These are phyloP conservation scores for Semnornis frantzii DNA, from an alignment of 2,113 vertebrate genomes.

Conservation along the genomic window DNA sequence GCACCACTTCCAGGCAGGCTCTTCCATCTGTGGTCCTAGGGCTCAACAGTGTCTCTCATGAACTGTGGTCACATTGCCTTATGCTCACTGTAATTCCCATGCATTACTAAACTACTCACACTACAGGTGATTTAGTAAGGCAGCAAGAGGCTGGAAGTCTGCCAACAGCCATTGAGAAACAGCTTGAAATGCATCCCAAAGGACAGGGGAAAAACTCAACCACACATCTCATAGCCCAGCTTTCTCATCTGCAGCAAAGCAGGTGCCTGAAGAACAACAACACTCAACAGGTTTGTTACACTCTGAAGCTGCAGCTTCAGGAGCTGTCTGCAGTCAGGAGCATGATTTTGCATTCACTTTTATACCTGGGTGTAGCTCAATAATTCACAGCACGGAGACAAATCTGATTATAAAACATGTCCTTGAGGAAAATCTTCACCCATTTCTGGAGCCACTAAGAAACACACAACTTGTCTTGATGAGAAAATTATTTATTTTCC, in stretches of 20 bases:
- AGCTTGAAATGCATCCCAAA: slow-evolving; percentile 27
- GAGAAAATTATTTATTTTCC: not conserved
- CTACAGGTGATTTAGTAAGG: slow-evolving; percentile 48
- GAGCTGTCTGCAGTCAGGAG: not conserved
- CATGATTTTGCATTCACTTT: not conserved
- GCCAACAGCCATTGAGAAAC: slow-evolving; percentile 56
- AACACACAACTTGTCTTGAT: not conserved
- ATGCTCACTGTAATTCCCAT: not conserved
- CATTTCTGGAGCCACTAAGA: not conserved
- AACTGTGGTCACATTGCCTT: not conserved
- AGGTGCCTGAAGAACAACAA: not conserved
- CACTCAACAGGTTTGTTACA: not conserved
- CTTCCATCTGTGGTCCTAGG: not conserved
- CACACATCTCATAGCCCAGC: not conserved
- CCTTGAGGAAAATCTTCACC: not conserved
- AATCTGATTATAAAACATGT: not conserved
- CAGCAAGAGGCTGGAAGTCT: slow-evolving; percentile 36
- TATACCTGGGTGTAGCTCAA: not conserved
- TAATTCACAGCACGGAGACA: not conserved
- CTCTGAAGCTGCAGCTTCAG: not conserved
- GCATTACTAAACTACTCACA: slow-evolving; percentile 19
- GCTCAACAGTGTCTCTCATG: not conserved
- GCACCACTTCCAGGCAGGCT: not conserved
- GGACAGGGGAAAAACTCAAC: not conserved
- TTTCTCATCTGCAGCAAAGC: not conserved